Evolutionary conservation across 2,888 invertebrate species (phyloP).

Genomic region (Chirona hameri): DNA sequence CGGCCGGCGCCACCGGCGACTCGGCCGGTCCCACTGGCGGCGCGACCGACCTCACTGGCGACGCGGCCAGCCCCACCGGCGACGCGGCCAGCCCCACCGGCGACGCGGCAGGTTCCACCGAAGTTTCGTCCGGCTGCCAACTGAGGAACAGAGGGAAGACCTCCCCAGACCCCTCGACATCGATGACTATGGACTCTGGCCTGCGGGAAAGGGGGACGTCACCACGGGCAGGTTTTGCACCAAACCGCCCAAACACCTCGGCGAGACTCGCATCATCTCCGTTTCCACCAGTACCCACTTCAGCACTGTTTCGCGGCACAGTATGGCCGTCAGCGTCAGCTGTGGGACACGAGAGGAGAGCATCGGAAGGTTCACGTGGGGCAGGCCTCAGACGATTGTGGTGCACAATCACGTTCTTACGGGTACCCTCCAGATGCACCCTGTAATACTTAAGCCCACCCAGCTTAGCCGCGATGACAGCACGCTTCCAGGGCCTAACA

Average conservation of each 20-base stretch:
- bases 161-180: neutral
- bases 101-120: too few relatives aligned
- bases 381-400: neutral
- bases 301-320: neutral
- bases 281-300: neutral
- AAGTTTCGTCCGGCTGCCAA: too few relatives aligned
- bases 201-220: neutral
- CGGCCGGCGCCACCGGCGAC: too few relatives aligned
- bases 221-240: neutral
- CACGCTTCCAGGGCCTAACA: neutral
- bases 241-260: neutral
- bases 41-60: too few relatives aligned
- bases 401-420: too few relatives aligned
- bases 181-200: neutral
- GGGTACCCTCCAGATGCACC: neutral
- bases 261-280: neutral
- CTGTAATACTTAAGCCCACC: neutral
- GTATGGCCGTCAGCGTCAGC: neutral
- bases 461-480: neutral
- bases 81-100: too few relatives aligned
- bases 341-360: neutral
- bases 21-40: too few relatives aligned
- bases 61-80: too few relatives aligned
- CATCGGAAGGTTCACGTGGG: neutral
- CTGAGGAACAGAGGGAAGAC: too few relatives aligned